Percentiles rank a stretch among this genome's conserved stretches.
Conservation (phyloP, 2,888 invertebrate species). For the Oligia latruncula region DNA sequence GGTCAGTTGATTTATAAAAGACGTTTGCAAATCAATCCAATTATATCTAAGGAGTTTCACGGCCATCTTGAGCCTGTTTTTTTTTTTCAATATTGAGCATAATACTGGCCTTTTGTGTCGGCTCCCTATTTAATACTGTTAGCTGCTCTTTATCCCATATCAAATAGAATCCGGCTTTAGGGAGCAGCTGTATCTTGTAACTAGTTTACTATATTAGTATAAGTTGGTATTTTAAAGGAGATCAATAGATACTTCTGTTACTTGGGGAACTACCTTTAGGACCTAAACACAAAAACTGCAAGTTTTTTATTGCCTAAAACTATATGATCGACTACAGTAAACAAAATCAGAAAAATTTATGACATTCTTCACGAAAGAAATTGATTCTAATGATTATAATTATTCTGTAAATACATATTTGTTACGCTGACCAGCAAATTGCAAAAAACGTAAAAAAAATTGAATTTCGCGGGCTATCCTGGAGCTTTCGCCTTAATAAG, state of each 20-base stretch:
- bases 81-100: conserved; percentile 1
- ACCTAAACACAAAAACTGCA: no score
- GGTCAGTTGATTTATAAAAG: not conserved
- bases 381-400: no score
- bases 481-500: no score
- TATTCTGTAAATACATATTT: no score
- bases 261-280: no score
- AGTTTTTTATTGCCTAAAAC: no score
- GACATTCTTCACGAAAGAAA: no score
- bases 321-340: no score
- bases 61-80: not conserved
- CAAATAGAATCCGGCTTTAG: not conserved
- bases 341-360: no score
- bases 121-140: not conserved
- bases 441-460: no score
- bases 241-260: not conserved
- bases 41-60: not conserved
- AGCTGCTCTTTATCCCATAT: not conserved
- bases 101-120: not conserved
- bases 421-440: no score
- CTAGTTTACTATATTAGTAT: not conserved
- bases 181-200: not conserved
- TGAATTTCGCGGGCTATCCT: no score
- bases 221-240: not conserved
- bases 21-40: not conserved